Evolutionary conservation across 2,888 invertebrate genomes (phyloP).

Genomic region (Ceriagrion tenellum): DNA sequence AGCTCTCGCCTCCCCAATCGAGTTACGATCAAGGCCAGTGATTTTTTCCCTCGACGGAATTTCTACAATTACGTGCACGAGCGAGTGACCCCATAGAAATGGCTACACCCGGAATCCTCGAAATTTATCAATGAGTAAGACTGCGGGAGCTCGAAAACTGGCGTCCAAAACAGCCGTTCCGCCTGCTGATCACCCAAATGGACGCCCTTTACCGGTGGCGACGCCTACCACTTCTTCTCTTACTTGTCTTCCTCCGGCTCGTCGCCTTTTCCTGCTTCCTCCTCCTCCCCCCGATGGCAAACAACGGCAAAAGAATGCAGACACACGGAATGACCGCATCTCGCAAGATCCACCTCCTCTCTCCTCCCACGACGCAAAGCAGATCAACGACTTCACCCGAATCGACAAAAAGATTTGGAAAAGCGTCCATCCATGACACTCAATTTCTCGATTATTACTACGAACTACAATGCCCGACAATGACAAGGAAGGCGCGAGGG

Average conservation of each 20-base stretch:
- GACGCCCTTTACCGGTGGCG: not conserved
- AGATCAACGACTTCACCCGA: not conserved
- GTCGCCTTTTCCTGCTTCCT: not conserved
- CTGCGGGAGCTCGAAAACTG: too few species aligned
- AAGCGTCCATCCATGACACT: not conserved
- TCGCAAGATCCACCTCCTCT: not conserved
- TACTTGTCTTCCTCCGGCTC: not conserved
- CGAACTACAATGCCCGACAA: not conserved
- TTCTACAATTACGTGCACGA: too few species aligned
- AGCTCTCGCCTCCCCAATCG: too few species aligned
- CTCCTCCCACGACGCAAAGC: too few species aligned
- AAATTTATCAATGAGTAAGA: too few species aligned
- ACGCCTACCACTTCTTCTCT: not conserved
- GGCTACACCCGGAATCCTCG: too few species aligned
- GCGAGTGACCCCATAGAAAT: too few species aligned
- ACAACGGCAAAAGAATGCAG: not conserved
- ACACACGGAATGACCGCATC: not conserved
- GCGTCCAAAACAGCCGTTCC: slow-evolving; percentile 1
- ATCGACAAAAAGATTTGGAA: not conserved
- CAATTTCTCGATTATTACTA: not conserved
- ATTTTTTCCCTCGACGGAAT: too few species aligned
- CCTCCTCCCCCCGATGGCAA: not conserved
- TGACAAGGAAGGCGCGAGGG: not conserved
- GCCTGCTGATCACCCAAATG: not conserved
- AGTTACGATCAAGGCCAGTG: too few species aligned